Evolutionary conservation across 2,797 vertebrate genomes (phyloP), one percentile per base, ranked within the genome.

Genomic region (Cyclura pinguis): DNA sequence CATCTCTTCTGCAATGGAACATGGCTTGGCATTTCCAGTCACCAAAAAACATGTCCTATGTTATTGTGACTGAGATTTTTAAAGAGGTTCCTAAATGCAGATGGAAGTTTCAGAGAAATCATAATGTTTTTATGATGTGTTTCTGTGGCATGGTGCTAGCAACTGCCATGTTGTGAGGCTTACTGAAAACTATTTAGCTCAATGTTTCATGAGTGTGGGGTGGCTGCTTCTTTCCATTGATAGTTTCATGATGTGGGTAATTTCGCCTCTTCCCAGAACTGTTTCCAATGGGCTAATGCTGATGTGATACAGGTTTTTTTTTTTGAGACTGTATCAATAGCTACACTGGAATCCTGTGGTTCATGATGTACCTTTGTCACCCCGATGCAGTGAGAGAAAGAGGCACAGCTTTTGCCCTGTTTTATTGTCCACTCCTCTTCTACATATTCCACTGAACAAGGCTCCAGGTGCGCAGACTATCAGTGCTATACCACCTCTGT

Each of bases 11-110:
- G 55, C 62, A 74, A 4, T 32, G 12, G 67, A 72, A 87, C 29
- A 52, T 27, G 47, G 57, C 42, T 38, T 24, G 13, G 0, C 12
- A 7, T 57, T 69, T 59, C 35, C 50, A 86, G 55, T 82, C 10
- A 77, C 6, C n/a, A 50, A 1, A 74, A 62, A 91, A 35, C 32
- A 52, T 59, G 9, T 14, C 74, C 38, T 73, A 78, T 27, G 42
- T 57, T 24, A 8, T 14, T 47, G n/a, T 67, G 35, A 57, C 20
- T 72, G 64, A 55, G 27, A 12, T 52, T 73, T 84, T 57, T 42
- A 83, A 91, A 50, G 0, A 0, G 5, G 13, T 47, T 78, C 12
- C 64, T 22, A 1, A 0, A 0, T 18, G 74, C 59, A 42, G 52
- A 57, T 88, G 67, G 29, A 88, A 72, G 32, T 38, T 38, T 38